These are phyloP conservation scores for Cryptotermes secundus DNA, from an alignment of 1,140 invertebrate species.

Conservation along the genomic window DNA sequence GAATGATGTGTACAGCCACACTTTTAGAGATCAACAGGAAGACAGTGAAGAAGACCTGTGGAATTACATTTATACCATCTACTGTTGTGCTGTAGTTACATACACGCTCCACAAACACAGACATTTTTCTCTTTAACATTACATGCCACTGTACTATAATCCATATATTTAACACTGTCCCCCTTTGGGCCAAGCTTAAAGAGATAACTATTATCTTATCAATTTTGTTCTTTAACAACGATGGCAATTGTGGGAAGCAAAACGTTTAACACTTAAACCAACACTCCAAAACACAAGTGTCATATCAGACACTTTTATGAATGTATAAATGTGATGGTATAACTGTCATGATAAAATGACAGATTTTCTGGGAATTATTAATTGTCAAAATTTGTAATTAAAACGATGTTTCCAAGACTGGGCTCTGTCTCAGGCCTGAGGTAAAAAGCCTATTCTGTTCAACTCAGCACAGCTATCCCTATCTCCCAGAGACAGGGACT, in stretches of 20 bases:
- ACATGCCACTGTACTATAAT: neutral
- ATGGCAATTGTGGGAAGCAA: neutral
- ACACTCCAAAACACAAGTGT: too few relatives aligned
- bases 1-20: slow-evolving; percentile 1
- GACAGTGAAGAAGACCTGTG: neutral
- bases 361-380: too few relatives aligned
- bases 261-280: neutral
- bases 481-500: too few relatives aligned
- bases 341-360: too few relatives aligned
- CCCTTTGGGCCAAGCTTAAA: neutral
- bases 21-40: slow-evolving; percentile 2
- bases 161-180: neutral
- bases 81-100: neutral
- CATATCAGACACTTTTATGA: too few relatives aligned
- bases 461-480: too few relatives aligned
- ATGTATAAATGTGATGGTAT: too few relatives aligned
- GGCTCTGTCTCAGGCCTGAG: too few relatives aligned
- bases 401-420: too few relatives aligned
- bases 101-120: neutral
- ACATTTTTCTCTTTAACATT: neutral
- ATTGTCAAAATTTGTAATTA: too few relatives aligned
- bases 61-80: neutral
- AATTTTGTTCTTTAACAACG: slow-evolving; percentile 1
- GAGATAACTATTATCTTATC: neutral
- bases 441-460: too few relatives aligned